A percentile compares a stretch with the other conserved stretches of the same genome.
Evolutionary conservation across 92 coral and sea anemone genomes (phyloP).

Genomic region (Parazoanthus swiftii): DNA sequence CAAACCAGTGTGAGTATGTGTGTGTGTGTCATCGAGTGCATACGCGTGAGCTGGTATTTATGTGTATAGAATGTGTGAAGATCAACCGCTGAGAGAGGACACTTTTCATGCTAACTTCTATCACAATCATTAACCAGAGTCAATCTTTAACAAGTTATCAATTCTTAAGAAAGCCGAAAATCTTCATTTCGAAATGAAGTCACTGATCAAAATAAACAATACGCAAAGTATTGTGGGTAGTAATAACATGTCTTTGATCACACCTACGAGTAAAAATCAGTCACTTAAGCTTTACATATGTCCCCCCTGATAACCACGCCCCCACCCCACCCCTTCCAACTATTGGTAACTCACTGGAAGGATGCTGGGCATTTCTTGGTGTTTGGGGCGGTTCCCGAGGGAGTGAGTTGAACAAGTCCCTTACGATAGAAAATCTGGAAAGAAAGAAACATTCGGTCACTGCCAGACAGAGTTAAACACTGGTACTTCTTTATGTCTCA

Average conservation of each 20-base stretch:
- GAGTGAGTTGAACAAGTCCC: conserved; percentile 29
- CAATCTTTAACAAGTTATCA: no score
- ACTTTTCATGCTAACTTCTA: no score
- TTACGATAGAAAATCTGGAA: conserved; percentile 29
- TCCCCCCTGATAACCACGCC: neutral
- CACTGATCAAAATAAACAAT: no score
- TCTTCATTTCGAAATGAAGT: no score
- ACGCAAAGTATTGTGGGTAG: no score
- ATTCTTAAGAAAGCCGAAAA: no score
- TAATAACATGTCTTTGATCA: neutral
- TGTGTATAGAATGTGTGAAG: no score
- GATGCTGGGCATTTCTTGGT: neutral
- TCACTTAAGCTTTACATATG: neutral
- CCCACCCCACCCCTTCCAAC: neutral
- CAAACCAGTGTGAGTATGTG: neutral
- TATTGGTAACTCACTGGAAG: conserved; percentile 3
- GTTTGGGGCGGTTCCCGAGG: conserved; percentile 33
- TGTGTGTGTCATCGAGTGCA: neutral
- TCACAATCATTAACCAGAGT: no score
- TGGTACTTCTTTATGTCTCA: neutral
- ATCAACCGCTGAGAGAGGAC: no score
- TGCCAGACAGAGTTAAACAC: neutral
- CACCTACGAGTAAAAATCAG: neutral
- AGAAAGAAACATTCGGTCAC: neutral
- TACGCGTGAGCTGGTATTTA: neutral